Evolutionary conservation across 2,888 invertebrate genomes (phyloP), one percentile per base, ranked within the genome.

Genomic region (Metopia argyrocephala): DNA sequence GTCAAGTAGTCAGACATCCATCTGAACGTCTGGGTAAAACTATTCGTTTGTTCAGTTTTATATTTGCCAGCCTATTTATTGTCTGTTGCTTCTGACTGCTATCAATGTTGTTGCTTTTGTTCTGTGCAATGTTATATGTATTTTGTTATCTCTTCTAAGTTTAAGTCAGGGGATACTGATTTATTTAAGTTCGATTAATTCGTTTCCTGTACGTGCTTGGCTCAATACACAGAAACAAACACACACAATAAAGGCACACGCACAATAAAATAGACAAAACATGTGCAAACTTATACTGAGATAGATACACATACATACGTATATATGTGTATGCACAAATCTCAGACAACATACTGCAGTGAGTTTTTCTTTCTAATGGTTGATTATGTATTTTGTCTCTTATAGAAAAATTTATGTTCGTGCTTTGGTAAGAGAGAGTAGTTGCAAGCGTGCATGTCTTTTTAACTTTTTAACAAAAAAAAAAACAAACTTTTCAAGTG

Each of bases 141-240:
- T 70, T 70, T 70, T 81, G 65, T 78, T 78, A 81, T 81, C 81
- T 78, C 38, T 74, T 78, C 74, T 74, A 74, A 74, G 56, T 70
- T 78, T 78, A 81, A 81, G 76, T 81, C 80, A 70, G 66, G 73
- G 85, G 89, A 89, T 89, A 87, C 89, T 89, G 89, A 89, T 89
- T 89, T 89, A 89, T 89, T 89, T 89, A 85, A 88, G 86, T 89
- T 89, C 90, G 90, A 89, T 89, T 89, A 89, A 89, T 89, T 87
- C 86, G 87, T 88, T 89, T 88, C 85, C 85, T 78, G 71, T 85
- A 84, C 83, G 82, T 84, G 85, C 83, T 79, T 59, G 45, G 59
- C 62, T 71, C 79, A 78, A 71, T 61, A 57, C 65, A 84, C 83
- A 78, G 79, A 71, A 76, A 74, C 78, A 68, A 50, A 84, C 83